Conservation (phyloP, 2,113 vertebrate species). For the Rhadina sibilatrix region DNA sequence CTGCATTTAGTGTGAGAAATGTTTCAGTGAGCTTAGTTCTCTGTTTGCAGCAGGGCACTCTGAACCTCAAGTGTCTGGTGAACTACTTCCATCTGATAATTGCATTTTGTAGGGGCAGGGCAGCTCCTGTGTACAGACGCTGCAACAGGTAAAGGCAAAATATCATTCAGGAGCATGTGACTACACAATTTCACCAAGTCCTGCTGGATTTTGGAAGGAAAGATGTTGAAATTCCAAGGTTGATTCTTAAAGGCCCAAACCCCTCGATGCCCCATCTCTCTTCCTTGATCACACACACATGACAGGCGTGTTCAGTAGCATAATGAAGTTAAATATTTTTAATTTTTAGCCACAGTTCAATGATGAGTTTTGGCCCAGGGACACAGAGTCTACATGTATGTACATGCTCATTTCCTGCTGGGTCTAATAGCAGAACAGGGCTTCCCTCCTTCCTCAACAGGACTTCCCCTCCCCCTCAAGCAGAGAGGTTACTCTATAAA, state of each 20-base stretch:
- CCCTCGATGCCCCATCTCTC: not conserved
- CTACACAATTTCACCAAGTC: not conserved
- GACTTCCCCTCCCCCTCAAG: not conserved
- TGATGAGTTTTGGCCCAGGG: not conserved
- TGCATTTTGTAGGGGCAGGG: not conserved
- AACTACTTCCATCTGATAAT: not conserved
- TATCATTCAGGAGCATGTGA: not conserved
- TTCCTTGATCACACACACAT: not conserved
- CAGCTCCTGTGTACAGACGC: not conserved
- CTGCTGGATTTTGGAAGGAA: not conserved
- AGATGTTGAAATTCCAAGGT: not conserved
- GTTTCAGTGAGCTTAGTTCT: not conserved
- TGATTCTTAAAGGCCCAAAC: not conserved
- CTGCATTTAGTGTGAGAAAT: not conserved
- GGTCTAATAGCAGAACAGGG: accelerated
- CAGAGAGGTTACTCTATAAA: not conserved
- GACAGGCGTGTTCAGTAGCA: not conserved
- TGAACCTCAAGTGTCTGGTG: not conserved
- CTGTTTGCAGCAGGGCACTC: not conserved
- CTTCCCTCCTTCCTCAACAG: too few relatives aligned
- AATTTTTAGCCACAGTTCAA: not conserved
- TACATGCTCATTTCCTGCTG: not conserved
- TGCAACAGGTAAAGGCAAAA: not conserved
- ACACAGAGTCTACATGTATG: accelerated
- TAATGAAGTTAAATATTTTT: not conserved